Conservation (phyloP, 2,888 invertebrate species). For the Eutolmus rufibarbis region DNA sequence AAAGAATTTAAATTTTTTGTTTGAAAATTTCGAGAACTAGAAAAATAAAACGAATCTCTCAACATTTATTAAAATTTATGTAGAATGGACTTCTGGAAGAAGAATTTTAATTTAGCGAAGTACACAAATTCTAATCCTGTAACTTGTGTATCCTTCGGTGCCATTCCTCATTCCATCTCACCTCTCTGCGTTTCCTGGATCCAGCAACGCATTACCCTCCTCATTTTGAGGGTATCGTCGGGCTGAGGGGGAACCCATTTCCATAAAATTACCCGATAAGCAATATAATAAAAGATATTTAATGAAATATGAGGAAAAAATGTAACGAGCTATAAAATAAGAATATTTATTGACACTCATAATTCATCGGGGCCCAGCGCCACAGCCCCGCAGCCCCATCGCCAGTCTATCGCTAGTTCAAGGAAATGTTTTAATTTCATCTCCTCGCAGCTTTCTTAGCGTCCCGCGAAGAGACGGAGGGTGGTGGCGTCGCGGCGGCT, state of each 20-base stretch:
- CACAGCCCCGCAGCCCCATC: not conserved
- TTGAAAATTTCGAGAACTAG: too few relatives aligned
- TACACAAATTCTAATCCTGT: not conserved
- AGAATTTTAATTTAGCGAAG: not conserved
- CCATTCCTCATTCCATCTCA: not conserved
- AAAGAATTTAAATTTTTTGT: too few relatives aligned
- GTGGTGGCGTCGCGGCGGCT: not conserved
- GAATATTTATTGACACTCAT: constrained; percentile 54
- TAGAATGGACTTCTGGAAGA: not conserved
- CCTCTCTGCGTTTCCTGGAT: not conserved
- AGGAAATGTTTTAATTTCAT: constrained; percentile 40
- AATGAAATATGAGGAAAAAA: constrained; percentile 51
- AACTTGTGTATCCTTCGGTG: not conserved
- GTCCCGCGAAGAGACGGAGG: not conserved
- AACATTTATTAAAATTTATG: not conserved
- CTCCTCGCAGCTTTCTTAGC: constrained; percentile 10
- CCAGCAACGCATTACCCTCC: not conserved
- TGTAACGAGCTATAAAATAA: constrained; percentile 54
- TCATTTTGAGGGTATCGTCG: not conserved
- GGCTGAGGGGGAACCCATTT: constrained; percentile 42
- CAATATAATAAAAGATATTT: constrained; percentile 49
- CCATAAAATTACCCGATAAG: constrained; percentile 49
- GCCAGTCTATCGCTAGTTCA: not conserved
- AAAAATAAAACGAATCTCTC: not conserved
- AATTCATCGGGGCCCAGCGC: constrained; percentile 51